A percentile compares a stretch with the other conserved stretches of the same genome.
These are phyloP conservation scores for Chlamydotis undulata DNA, from an alignment of 2,113 vertebrate species.

Conservation along the genomic window DNA sequence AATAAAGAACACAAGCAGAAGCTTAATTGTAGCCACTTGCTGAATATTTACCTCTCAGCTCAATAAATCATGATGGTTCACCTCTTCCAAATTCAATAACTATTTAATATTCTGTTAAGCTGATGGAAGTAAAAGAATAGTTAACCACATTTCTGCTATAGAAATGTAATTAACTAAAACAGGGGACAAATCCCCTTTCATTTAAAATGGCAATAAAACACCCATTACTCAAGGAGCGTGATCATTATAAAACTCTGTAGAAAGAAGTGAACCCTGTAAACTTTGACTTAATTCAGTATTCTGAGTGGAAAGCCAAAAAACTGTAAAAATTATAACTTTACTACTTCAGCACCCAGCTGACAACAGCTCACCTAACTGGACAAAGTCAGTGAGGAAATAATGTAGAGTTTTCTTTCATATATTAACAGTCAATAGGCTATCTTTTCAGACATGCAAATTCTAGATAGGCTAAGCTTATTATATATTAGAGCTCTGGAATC, in stretches of 20 bases:
- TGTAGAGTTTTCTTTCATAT: background rate
- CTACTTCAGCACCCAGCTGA: background rate
- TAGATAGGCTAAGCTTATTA: background rate
- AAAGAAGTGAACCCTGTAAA: background rate
- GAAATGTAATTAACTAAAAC: background rate
- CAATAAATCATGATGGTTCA: constrained; percentile 50
- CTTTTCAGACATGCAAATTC: background rate
- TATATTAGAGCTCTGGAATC: background rate
- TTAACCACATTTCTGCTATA: background rate
- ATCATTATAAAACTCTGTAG: background rate
- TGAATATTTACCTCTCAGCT: constrained; percentile 48
- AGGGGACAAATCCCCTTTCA: constrained; percentile 8
- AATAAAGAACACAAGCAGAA: constrained; percentile 19
- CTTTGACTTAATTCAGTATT: background rate
- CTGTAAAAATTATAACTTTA: background rate
- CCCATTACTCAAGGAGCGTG: background rate
- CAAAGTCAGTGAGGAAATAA: background rate
- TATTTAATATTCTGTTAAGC: constrained; percentile 61
- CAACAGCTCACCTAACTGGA: background rate
- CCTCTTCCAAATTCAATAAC: constrained; percentile 53
- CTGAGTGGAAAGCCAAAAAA: background rate
- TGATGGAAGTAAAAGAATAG: constrained; percentile 31
- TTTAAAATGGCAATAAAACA: constrained; percentile 8
- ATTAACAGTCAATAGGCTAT: background rate
- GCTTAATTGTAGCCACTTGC: constrained; percentile 1